These are phyloP conservation scores for Syndactyla subalaris DNA, from an alignment of 2,797 vertebrate genomes.

Conservation along the genomic window DNA sequence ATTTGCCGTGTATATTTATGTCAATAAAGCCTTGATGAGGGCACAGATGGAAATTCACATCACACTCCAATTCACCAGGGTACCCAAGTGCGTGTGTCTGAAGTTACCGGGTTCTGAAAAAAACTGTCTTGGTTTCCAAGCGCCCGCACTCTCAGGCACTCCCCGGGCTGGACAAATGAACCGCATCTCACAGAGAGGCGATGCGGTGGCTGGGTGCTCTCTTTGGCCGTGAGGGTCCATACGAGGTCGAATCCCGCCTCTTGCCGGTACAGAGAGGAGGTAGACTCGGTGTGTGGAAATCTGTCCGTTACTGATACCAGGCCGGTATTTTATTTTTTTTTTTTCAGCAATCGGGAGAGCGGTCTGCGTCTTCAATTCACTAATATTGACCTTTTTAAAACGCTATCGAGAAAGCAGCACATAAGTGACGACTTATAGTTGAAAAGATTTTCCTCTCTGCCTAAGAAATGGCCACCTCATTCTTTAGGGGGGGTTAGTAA, in stretches of 20 bases:
- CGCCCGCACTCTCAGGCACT: not conserved
- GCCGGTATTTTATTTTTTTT: not conserved
- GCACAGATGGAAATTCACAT: conserved; percentile 17
- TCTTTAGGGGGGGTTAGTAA: not conserved
- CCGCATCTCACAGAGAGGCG: not conserved
- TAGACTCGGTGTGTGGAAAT: too few relatives aligned
- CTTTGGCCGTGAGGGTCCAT: not conserved
- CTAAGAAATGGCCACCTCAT: not conserved
- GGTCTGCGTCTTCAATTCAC: not conserved
- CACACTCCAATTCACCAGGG: conserved; percentile 12
- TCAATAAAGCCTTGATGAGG: conserved; percentile 34
- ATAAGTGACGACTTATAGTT: not conserved
- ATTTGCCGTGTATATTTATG: conserved; percentile 15
- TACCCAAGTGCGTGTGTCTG: not conserved
- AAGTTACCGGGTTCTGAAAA: not conserved
- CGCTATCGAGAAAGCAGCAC: not conserved
- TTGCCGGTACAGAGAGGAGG: too few relatives aligned
- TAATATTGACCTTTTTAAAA: not conserved
- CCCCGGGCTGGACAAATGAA: not conserved
- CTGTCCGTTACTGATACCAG: not conserved
- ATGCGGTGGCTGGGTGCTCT: not conserved
- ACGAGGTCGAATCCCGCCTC: not conserved
- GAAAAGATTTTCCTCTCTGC: not conserved
- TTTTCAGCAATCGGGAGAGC: too few relatives aligned
- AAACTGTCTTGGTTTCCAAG: not conserved